Evolutionary conservation across 2,888 invertebrate genomes (phyloP).

Genomic region (Drosophila borealis): DNA sequence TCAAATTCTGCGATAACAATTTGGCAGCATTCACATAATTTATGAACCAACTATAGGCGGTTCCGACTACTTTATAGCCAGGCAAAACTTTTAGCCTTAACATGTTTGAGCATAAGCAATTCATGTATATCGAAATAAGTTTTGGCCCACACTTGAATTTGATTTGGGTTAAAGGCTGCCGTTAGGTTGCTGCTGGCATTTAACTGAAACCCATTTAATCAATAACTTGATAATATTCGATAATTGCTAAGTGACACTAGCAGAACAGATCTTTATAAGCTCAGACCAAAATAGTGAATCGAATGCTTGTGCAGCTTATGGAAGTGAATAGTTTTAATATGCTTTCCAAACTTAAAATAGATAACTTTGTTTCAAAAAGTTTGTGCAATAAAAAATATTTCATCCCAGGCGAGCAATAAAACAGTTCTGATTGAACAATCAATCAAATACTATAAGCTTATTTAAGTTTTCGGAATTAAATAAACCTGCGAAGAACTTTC

Average conservation of each 20-base stretch:
- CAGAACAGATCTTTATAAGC: background rate
- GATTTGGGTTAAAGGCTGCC: slow-evolving; percentile 40
- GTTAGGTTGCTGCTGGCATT: background rate
- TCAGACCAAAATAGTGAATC: background rate
- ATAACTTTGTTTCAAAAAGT: slow-evolving; percentile 17
- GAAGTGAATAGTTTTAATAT: background rate
- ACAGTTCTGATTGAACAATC: slow-evolving; percentile 6
- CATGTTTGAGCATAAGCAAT: slow-evolving; percentile 40
- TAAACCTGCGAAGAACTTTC: slow-evolving; percentile 1
- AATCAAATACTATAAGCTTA: slow-evolving; percentile 21
- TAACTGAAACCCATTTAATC: slow-evolving; percentile 6
- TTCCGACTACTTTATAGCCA: slow-evolving; percentile 22
- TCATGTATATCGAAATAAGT: slow-evolving; percentile 50
- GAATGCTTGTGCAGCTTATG: background rate
- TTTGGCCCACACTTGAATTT: slow-evolving; percentile 18
- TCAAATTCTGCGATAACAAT: slow-evolving; percentile 71
- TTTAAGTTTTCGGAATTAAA: slow-evolving; percentile 15
- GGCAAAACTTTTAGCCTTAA: slow-evolving; percentile 47
- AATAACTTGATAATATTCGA: slow-evolving; percentile 15
- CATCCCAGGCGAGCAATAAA: slow-evolving; percentile 10
- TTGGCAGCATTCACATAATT: slow-evolving; percentile 68
- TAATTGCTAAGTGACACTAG: slow-evolving; percentile 16
- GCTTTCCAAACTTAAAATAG: background rate
- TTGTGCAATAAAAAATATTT: slow-evolving; percentile 16
- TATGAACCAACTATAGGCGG: slow-evolving; percentile 50